Conservation (phyloP, 2,888 invertebrate species). For the Mesorhabditis spiculigera region DNA sequence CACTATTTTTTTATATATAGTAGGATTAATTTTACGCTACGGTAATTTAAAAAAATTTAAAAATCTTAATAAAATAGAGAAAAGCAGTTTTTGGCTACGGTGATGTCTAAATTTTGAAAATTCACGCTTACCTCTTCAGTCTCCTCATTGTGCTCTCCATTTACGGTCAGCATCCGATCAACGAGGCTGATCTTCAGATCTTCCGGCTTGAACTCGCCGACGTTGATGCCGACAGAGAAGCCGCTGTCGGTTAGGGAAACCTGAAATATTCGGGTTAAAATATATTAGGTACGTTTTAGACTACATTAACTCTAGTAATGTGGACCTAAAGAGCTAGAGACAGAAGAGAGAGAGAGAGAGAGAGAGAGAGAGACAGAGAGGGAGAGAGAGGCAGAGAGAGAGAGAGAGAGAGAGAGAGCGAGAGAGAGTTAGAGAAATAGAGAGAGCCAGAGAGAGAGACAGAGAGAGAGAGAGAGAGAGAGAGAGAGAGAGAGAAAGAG, state of each 20-base stretch:
- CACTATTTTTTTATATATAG: too few relatives aligned
- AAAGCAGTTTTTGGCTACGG: neutral
- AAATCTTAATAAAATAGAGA: neutral
- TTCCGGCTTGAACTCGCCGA: constrained; percentile 30
- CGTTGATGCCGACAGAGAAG: constrained; percentile 28
- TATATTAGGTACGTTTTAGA: too few relatives aligned
- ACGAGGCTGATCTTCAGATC: constrained; percentile 33
- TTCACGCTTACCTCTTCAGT: constrained; percentile 24
- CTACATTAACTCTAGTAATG: too few relatives aligned
- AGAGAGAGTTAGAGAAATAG: too few relatives aligned
- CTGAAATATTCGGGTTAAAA: too few relatives aligned
- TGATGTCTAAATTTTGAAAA: constrained; percentile 6
- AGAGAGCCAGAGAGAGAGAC: constrained; percentile 8
- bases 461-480: neutral
- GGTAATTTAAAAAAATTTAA: neutral
- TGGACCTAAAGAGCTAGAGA: too few relatives aligned
- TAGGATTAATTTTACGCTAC: too few relatives aligned
- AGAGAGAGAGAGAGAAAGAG: too few relatives aligned
- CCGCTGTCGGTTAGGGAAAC: constrained; percentile 9
- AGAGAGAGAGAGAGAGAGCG: too few relatives aligned
- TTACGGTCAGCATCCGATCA: constrained; percentile 25
- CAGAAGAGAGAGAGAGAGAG: too few relatives aligned
- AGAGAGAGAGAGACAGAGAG: too few relatives aligned
- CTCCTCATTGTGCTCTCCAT: constrained; percentile 27
- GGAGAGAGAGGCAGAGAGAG: too few relatives aligned